Conservation (phyloP, 64 coral and sea anemone genomes). For the Pachyseris speciosa region DNA sequence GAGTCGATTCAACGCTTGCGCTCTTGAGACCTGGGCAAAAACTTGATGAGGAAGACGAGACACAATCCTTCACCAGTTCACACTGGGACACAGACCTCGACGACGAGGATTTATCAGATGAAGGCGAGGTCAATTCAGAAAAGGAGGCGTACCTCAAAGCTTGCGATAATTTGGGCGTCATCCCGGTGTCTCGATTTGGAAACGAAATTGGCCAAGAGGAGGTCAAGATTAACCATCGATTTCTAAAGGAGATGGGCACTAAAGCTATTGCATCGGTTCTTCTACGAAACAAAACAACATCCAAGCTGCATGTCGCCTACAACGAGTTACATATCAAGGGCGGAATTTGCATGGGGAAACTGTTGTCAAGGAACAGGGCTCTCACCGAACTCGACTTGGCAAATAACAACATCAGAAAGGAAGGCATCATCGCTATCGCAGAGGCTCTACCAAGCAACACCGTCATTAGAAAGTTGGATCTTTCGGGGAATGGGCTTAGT, state of each 20-base stretch:
- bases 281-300: slow-evolving; percentile 51
- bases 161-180: slow-evolving; percentile 62
- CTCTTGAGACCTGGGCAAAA: slow-evolving; percentile 4
- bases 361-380: slow-evolving; percentile 54
- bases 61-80: slow-evolving; percentile 72
- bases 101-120: slow-evolving; percentile 38
- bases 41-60: slow-evolving; percentile 65
- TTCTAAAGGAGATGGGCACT: slow-evolving; percentile 59
- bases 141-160: slow-evolving; percentile 59
- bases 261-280: slow-evolving; percentile 76
- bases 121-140: neutral
- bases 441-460: slow-evolving; percentile 66
- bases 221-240: slow-evolving; percentile 88
- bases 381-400: slow-evolving; percentile 82
- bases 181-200: slow-evolving; percentile 79
- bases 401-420: slow-evolving; percentile 82
- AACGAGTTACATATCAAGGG: slow-evolving; percentile 74
- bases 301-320: slow-evolving; percentile 60
- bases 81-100: slow-evolving; percentile 92
- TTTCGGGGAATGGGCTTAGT: slow-evolving; percentile 76
- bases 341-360: slow-evolving; percentile 65
- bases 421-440: slow-evolving; percentile 68
- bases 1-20: slow-evolving; percentile 72
- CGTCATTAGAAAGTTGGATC: slow-evolving; percentile 73
- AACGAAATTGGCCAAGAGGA: slow-evolving; percentile 81